Base-by-base conservation (phyloP, 2,888 invertebrate genomes). In the Colostygia pectinataria region DNA sequence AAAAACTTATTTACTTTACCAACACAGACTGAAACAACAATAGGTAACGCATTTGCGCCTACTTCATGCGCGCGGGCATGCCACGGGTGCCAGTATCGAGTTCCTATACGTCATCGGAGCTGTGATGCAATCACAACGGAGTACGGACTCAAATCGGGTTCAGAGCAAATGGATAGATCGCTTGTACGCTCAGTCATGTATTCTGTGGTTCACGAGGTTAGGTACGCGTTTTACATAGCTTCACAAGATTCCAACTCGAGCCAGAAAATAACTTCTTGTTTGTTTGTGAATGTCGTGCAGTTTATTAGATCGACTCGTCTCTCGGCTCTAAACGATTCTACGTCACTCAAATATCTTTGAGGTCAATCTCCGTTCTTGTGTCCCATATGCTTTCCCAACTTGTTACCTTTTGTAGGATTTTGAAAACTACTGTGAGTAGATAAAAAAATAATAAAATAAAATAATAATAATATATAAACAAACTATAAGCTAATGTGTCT, bases 31-130 rank as follows among this genome's bases (percentile, higher is more conserved):
- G 36, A 46, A n/a, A n/a, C 42, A 53, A 53, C 49, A 55, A 55
- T 43, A 37, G 32, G 32, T 27, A 36, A 31, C 45, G 59, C 43
- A 56, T 57, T 46, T 45, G 31, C 27, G 39, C 25, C 28, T 41
- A 32, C 44, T 48, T 51, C 58, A 53, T 57, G 55, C 57, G 50
- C 46, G 47, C 36, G 37, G 43, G 15, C 49, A 43, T 12, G 18
- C 23, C 39, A 39, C 39, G 32, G 46, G 45, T 42, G 61, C 53
- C 58, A 60, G 68, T 76, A 68, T 75, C 70, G 66, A 65, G 61
- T 73, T 74, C 65, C 68, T 67, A 73, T 77, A 71, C 77, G 76
- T 78, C 76, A 79, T 73, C 66, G 57, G 62, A 55, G 55, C 59
- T 67, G 61, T 76, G 71, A 77, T 74, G 77, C 74, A 78, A 74